Evolutionary conservation across 2,797 vertebrate species (phyloP).

Genomic region (Rhinatrema bivittatum): DNA sequence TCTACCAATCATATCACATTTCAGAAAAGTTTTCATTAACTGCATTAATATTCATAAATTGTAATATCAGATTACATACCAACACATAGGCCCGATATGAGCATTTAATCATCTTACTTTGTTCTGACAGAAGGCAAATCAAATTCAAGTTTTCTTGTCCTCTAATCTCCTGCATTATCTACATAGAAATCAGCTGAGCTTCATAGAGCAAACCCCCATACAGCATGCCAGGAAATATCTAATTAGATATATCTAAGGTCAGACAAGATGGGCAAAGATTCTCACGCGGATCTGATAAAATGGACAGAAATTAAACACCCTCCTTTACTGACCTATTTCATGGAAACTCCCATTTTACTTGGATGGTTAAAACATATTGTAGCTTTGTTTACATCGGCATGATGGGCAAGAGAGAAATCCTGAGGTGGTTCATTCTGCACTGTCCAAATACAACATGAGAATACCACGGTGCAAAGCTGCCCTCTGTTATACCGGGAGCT

Average conservation of each 20-base stretch:
- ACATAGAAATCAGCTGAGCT: conserved; percentile 39
- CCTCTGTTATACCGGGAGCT: too few species aligned
- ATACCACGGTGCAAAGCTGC: not conserved
- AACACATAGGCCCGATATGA: conserved; percentile 17
- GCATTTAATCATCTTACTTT: not conserved
- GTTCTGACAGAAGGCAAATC: conserved; percentile 18
- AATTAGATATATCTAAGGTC: conserved; percentile 39
- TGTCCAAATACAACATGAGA: not conserved
- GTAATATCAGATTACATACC: conserved; percentile 7
- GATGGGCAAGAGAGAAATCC: too few species aligned
- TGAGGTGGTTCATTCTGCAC: not conserved
- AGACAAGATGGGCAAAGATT: conserved; percentile 35
- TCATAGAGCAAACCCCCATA: conserved; percentile 29
- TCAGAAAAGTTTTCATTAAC: conserved; percentile 15
- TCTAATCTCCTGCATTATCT: conserved; percentile 35
- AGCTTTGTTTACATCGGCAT: too few species aligned
- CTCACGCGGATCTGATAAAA: conserved; percentile 36
- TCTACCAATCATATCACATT: conserved; percentile 1
- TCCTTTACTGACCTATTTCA: conserved; percentile 14
- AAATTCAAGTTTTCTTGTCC: conserved; percentile 31
- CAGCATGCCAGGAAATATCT: conserved; percentile 38
- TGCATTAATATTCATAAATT: conserved; percentile 8
- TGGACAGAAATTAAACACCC: conserved; percentile 26
- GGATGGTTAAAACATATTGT: too few species aligned
- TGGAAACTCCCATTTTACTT: conserved; percentile 18